A percentile compares a stretch with the other conserved stretches of the same genome.
phyloP scores from a whole-genome alignment of 2,113 vertebrate genomes.

The Heteronetta atricapilla region DNA sequence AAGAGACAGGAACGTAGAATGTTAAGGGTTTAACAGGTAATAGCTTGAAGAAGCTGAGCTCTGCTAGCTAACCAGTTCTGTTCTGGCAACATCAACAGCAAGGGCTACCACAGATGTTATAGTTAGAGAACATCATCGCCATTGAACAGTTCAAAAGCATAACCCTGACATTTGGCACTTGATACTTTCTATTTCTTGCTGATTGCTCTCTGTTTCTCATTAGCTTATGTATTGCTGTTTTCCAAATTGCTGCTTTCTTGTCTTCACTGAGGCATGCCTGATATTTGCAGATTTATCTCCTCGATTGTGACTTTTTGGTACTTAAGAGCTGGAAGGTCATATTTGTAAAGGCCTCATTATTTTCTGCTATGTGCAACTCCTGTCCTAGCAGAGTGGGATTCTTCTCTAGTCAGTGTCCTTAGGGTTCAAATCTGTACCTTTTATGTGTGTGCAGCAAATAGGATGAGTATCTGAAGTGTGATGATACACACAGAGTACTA shows the following conservation, averaged over 20 bases:
- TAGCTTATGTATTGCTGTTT: background rate
- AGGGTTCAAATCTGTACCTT: background rate
- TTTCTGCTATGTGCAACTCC: background rate
- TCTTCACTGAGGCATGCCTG: background rate
- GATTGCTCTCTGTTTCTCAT: background rate
- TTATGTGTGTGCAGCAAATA: background rate
- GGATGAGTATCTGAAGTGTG: background rate
- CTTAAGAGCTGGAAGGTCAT: background rate
- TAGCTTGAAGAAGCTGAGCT: background rate
- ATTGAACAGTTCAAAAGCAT: background rate
- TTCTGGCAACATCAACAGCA: background rate
- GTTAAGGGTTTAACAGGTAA: no score
- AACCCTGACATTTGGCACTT: background rate
- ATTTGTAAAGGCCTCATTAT: background rate
- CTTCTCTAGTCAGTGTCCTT: background rate
- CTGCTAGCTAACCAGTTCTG: background rate
- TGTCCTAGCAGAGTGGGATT: background rate
- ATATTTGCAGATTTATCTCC: background rate
- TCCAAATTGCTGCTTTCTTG: background rate
- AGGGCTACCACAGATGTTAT: background rate
- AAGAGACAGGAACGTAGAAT: no score
- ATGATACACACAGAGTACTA: no score
- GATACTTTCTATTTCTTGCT: background rate
- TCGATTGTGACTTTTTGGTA: background rate
- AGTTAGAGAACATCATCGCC: no score